A percentile compares a stretch with the other conserved stretches of the same genome.
Evolutionary conservation across 2,797 vertebrate species (phyloP).

Genomic region (Crypturellus tataupa): DNA sequence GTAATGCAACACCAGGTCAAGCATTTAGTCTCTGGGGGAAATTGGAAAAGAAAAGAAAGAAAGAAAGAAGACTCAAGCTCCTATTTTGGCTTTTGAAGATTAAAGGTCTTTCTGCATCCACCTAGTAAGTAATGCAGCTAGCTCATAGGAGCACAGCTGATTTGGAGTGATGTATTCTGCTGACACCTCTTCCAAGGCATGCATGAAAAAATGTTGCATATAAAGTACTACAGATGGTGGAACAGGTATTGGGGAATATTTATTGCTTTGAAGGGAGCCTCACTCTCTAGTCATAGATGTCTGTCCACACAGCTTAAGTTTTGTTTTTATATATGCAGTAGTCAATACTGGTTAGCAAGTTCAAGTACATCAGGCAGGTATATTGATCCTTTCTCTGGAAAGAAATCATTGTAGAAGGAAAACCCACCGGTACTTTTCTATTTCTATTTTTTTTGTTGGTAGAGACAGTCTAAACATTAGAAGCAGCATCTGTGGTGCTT

Average conservation of each 20-base stretch:
- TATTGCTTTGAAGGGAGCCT: not conserved
- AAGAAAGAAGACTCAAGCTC: not conserved
- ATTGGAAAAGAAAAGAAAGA: not conserved
- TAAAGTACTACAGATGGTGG: constrained; percentile 8
- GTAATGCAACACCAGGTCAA: not conserved
- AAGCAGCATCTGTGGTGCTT: not conserved
- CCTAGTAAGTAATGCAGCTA: constrained; percentile 14
- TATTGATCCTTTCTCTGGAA: not conserved
- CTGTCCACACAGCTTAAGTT: not conserved
- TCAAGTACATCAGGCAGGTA: not conserved
- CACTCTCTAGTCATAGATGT: not conserved
- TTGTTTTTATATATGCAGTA: not conserved
- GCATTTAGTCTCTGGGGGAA: not conserved
- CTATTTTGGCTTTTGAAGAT: constrained; percentile 29
- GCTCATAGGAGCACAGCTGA: constrained; percentile 23
- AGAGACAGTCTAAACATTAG: not conserved
- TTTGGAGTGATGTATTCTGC: constrained; percentile 43
- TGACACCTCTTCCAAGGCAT: constrained; percentile 50
- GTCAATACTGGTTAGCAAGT: rapidly evolving
- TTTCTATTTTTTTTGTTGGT: not conserved
- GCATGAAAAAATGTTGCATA: constrained; percentile 32
- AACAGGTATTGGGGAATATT: not conserved
- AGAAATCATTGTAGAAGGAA: not conserved
- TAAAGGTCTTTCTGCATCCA: constrained; percentile 45
- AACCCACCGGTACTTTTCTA: too few relatives aligned